A percentile compares a stretch with the other conserved stretches of the same genome.
Conservation (phyloP, 2,797 vertebrate species). For the Microchirus variegatus region DNA sequence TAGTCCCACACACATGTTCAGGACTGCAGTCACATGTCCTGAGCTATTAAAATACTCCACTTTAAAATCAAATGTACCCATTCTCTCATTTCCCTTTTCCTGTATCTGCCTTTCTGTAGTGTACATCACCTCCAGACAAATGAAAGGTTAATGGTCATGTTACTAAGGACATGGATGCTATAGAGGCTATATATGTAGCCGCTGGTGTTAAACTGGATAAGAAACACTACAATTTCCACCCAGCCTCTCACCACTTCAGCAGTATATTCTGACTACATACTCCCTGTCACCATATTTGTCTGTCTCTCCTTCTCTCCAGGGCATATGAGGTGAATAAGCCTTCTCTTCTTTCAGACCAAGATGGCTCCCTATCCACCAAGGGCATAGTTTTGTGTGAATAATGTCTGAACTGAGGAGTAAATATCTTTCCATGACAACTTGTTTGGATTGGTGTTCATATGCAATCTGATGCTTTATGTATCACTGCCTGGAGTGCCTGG, state of each 20-base stretch:
- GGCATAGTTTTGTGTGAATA: conserved; percentile 75
- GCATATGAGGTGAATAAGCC: conserved; percentile 53
- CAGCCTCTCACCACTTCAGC: conserved; percentile 10
- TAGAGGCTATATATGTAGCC: too few species aligned
- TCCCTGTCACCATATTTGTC: conserved; percentile 13
- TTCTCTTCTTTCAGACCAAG: conserved; percentile 55
- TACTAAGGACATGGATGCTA: too few species aligned
- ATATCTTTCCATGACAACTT: conserved; percentile 77
- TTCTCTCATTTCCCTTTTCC: neutral
- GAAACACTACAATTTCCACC: neutral
- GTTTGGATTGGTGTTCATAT: conserved; percentile 76
- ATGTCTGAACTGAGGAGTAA: conserved; percentile 74
- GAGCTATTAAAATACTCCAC: conserved; percentile 14
- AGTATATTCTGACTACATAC: conserved; percentile 15
- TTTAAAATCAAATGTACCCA: conserved; percentile 2
- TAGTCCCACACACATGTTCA: neutral
- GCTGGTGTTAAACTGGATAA: neutral
- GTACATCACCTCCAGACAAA: too few species aligned
- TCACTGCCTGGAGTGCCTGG: conserved; percentile 49
- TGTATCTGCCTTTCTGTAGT: neutral
- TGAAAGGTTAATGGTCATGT: too few species aligned
- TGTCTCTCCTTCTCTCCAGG: conserved; percentile 36
- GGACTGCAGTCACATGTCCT: neutral
- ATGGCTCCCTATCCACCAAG: conserved; percentile 65
- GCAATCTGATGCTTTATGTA: conserved; percentile 73